Evolutionary conservation across 2,888 invertebrate genomes (phyloP).

Genomic region (Chymomyza caudatula): DNA sequence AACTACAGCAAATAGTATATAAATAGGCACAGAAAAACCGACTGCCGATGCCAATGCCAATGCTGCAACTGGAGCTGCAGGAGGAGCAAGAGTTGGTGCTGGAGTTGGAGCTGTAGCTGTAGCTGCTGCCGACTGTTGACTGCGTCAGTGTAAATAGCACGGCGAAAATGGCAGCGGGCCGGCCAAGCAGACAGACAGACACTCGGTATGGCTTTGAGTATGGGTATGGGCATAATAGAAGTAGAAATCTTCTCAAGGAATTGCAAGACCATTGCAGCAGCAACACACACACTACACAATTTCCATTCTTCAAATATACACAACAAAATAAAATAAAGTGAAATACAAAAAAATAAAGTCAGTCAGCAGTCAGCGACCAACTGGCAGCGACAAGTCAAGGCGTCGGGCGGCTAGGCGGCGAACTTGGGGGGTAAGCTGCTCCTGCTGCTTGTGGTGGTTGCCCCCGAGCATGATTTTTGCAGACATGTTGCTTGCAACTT

Average conservation of each 20-base stretch:
- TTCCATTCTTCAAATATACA: conserved; percentile 69
- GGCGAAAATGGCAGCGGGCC: conserved; percentile 3
- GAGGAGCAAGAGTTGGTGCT: not conserved
- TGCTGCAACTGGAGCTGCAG: not conserved
- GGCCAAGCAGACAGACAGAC: not conserved
- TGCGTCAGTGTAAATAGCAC: conserved; percentile 66
- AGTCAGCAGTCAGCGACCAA: conserved; percentile 55
- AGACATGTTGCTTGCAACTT: conserved; percentile 73
- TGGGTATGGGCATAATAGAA: not conserved
- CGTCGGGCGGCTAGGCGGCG: not conserved
- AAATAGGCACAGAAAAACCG: conserved; percentile 59
- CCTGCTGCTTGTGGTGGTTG: conserved; percentile 26
- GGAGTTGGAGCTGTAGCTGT: conserved; percentile 46
- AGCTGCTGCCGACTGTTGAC: conserved; percentile 68
- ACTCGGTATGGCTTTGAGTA: not conserved
- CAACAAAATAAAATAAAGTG: conserved; percentile 18
- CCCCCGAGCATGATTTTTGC: conserved; percentile 70
- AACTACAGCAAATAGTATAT: conserved; percentile 35
- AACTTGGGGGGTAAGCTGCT: not conserved
- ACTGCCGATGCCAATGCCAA: not conserved
- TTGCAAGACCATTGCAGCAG: conserved; percentile 60
- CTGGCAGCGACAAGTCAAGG: not conserved
- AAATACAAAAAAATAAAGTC: conserved; percentile 7
- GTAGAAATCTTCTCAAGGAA: conserved; percentile 16
- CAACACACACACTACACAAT: conserved; percentile 65